Evolutionary conservation across 2,113 vertebrate genomes (phyloP), one percentile per base, ranked within the genome.

Genomic region (Sinocyclocheilus rhinocerous): DNA sequence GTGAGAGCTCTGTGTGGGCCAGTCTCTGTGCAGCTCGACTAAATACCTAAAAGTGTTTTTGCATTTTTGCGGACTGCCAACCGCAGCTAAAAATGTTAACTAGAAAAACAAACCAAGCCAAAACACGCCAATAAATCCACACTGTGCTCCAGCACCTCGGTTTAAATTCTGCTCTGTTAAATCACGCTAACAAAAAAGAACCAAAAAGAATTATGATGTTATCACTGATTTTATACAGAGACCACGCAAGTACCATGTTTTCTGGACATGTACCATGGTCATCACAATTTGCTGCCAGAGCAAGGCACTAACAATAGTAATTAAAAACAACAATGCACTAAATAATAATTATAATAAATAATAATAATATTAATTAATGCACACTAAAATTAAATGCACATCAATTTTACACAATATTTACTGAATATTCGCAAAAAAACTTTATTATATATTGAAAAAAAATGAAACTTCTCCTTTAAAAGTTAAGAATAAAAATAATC

Each of bases 51-150:
- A 82, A 82, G 45, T 29, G 45, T 70, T 70, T 82, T 82, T 70
- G 81, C 81, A 82, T 70, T 82, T 82, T 52, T 70, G 81, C 3
- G 81, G 81, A 82, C 9, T 82, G 63, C 81, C 61, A 82, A 52
- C 81, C 81, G 12, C 81, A 70, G 81, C 81, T 82, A 82, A 82
- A 82, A 82, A 82, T 70, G 81, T 82, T 69, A 82, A 82, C 63
- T 52, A 70, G 63, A 55, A 82, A 70, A 82, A 82, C 81, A 82
- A 82, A 70, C 81, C 81, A 36, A 70, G 81, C 81, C 63, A 82
- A 82, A 82, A 82, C 65, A 69, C 61, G 29, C 26, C 81, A 82
- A 52, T 73, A 84, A 84, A 73, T 84, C 82, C 81, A 70, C 16
- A 22, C 48, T 11, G n/a, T 13, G 65, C 48, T 55, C 81, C 81